phyloP scores from a whole-genome alignment of 2,888 invertebrate species.

The Pollenia griseotomentosa region DNA sequence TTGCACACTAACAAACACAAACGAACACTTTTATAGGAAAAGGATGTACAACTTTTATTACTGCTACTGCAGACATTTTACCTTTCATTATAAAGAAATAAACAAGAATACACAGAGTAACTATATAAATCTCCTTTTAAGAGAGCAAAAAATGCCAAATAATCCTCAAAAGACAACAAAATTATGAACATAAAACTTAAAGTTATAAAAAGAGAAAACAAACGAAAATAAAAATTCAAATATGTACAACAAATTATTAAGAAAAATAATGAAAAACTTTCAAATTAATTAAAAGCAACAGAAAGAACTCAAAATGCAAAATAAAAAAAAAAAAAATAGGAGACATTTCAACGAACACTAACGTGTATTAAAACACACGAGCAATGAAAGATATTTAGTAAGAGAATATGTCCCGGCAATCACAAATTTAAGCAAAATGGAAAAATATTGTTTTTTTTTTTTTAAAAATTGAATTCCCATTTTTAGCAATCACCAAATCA shows the following conservation, averaged over 20 bases:
- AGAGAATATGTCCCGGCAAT: too few species aligned
- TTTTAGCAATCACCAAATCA: too few species aligned
- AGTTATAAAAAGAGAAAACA: constrained; percentile 10
- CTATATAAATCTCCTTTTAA: background rate
- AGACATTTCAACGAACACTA: background rate
- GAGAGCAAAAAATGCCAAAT: background rate
- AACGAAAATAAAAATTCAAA: constrained; percentile 17
- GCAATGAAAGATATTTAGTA: background rate
- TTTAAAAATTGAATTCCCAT: too few species aligned
- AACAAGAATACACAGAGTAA: constrained; percentile 1
- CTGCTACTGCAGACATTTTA: background rate
- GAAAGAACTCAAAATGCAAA: constrained; percentile 30
- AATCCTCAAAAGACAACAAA: constrained; percentile 35
- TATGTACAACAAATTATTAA: constrained; percentile 54
- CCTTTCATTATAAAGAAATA: background rate
- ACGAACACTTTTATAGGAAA: background rate
- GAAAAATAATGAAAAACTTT: constrained; percentile 61
- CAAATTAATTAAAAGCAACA: constrained; percentile 66
- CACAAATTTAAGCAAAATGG: too few species aligned
- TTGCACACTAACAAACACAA: background rate
- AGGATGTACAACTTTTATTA: background rate
- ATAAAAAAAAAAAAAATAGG: background rate
- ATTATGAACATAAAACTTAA: constrained; percentile 25
- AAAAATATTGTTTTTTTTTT: too few species aligned
- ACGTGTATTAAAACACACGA: background rate